Evolutionary conservation across 2,113 vertebrate species (phyloP), one percentile per base, ranked within the genome.

Genomic region (Pelobates fuscus): DNA sequence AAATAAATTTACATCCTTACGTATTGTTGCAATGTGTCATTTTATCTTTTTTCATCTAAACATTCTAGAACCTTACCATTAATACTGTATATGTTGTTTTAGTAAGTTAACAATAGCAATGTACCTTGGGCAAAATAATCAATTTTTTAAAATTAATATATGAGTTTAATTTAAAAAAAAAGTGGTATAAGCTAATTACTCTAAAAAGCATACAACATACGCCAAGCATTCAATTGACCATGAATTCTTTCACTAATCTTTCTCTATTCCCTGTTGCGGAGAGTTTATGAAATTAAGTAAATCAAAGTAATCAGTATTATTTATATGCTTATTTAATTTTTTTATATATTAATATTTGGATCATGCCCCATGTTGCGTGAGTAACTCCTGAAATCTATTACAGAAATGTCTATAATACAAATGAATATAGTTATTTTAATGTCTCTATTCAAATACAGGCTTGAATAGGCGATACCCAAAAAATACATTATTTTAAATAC

Each of bases 391-490:
- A 20, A 55, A 55, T 23, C 52, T 17, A 55, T 23, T 15, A n/a
- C 46, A 52, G 46, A 52, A 52, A n/a, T 52, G 46, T 52, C 46
- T 18, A n/a, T 15, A 52, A 52, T 52, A 52, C 18, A 52, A 52
- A 52, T 52, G 46, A 52, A 52, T 5, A 52, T 52, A n/a, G 46
- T 18, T 52, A 17, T 52, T 2, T 17, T n/a, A 52, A 52, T 52
- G 46, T 18, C 46, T 52, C 17, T 52, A 52, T 15, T 52, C 5
- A 52, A 52, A 52, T 17, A 11, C 5, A 52, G 12, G 18, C 46
- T 15, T 52, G 12, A 52, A 15, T 52, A 5, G 46, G 17, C 17
- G 12, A 4, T 52, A 15, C 5, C 5, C 12, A 17, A 52, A 52
- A 52, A 14, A 15, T 4, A 52, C 17, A 17, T 15, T 52, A 8